Evolutionary conservation across 2,888 invertebrate species (phyloP).

Genomic region (Latrodectus elegans): DNA sequence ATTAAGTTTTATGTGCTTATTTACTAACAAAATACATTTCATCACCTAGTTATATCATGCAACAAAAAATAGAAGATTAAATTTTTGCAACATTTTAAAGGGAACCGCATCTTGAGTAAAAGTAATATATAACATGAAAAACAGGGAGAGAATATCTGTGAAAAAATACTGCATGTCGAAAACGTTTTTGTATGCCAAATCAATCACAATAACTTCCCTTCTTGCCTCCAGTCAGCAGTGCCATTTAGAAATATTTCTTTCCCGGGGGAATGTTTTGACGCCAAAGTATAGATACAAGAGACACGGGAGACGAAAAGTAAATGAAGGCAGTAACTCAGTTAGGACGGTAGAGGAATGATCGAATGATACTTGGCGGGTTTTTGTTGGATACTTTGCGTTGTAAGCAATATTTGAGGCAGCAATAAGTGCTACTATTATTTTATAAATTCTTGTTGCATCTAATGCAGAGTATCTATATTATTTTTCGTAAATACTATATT

Average conservation of each 20-base stretch:
- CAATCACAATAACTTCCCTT: conserved; percentile 51
- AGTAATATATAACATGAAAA: conserved; percentile 19
- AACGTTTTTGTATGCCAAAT: conserved; percentile 21
- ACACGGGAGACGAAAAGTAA: conserved; percentile 7
- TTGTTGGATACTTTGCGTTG: conserved; percentile 32
- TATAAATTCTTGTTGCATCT: no score
- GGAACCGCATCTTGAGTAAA: conserved; percentile 9
- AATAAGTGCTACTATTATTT: neutral
- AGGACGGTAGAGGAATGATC: conserved; percentile 36
- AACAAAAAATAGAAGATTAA: neutral
- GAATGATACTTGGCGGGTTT: conserved; percentile 51
- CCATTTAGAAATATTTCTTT: conserved; percentile 21
- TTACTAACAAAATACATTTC: no score
- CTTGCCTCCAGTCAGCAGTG: neutral
- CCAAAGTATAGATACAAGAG: conserved; percentile 1
- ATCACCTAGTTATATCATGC: no score
- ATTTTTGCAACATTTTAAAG: neutral
- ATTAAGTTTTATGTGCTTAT: no score
- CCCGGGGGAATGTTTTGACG: conserved; percentile 23
- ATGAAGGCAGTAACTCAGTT: conserved; percentile 40
- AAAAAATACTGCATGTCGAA: conserved; percentile 9
- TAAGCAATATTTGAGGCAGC: neutral
- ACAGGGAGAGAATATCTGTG: neutral
- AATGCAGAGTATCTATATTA: no score
- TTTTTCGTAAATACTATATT: no score